phyloP scores from a whole-genome alignment of 2,797 vertebrate genomes.

The Cynodonichthys magdalenae region DNA sequence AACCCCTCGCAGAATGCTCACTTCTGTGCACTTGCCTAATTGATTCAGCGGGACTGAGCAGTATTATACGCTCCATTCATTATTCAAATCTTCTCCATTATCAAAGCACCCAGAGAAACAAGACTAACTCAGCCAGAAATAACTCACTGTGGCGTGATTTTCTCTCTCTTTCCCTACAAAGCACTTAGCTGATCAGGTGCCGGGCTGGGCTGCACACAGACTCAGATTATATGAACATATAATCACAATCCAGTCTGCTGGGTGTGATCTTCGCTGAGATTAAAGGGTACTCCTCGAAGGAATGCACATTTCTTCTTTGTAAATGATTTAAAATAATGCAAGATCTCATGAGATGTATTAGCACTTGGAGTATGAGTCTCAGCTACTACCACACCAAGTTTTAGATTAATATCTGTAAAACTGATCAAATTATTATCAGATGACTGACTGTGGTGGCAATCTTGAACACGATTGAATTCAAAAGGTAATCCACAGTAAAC shows the following conservation, averaged over 20 bases:
- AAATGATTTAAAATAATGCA: too few relatives aligned
- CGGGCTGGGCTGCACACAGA: constrained; percentile 40
- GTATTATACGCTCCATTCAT: constrained; percentile 77
- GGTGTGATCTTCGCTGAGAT: constrained; percentile 59
- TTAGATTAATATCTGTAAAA: too few relatives aligned
- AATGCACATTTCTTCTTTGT: too few relatives aligned
- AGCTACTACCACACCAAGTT: too few relatives aligned
- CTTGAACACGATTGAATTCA: too few relatives aligned
- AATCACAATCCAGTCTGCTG: constrained; percentile 25
- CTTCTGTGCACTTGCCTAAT: constrained; percentile 57
- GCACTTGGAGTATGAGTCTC: too few relatives aligned
- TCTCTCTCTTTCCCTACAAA: constrained; percentile 34
- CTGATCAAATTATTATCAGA: too few relatives aligned
- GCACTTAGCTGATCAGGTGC: constrained; percentile 63
- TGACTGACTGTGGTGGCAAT: too few relatives aligned
- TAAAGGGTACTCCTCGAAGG: too few relatives aligned
- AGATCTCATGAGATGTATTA: too few relatives aligned
- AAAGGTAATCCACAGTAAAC: too few relatives aligned
- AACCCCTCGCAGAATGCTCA: constrained; percentile 43
- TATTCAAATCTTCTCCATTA: constrained; percentile 80
- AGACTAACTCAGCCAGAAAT: constrained; percentile 76
- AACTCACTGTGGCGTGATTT: constrained; percentile 73
- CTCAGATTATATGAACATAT: constrained; percentile 40
- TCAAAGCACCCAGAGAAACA: constrained; percentile 79
- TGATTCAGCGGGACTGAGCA: constrained; percentile 59